phyloP scores from a whole-genome alignment of 2,888 invertebrate genomes.

The Tachina lurida region DNA sequence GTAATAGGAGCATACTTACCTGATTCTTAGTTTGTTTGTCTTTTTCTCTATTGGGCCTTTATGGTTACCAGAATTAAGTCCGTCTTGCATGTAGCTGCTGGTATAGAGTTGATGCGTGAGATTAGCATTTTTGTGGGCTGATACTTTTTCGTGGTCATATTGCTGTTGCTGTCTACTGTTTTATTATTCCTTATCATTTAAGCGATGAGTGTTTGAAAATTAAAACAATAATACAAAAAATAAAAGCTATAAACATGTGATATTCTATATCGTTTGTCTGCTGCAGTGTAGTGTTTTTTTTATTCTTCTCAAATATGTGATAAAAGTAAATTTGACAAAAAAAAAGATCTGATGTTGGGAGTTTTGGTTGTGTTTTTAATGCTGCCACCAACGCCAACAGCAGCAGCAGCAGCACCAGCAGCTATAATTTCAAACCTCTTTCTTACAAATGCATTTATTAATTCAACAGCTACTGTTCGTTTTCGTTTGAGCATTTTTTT shows the following conservation, averaged over 20 bases:
- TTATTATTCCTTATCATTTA: slow-evolving; percentile 17
- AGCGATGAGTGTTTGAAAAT: slow-evolving; percentile 53
- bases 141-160: not conserved
- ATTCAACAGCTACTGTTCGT: slow-evolving; percentile 60
- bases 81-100: not conserved
- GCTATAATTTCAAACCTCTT: slow-evolving; percentile 54
- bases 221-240: slow-evolving; percentile 60
- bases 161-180: not conserved
- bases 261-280: slow-evolving; percentile 51
- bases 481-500: not conserved
- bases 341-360: slow-evolving; percentile 24
- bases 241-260: slow-evolving; percentile 52
- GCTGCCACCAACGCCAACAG: slow-evolving; percentile 9
- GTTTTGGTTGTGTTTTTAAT: slow-evolving; percentile 1
- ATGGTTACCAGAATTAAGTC: slow-evolving; percentile 7
- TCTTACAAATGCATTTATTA: slow-evolving; percentile 38
- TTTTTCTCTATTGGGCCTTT: not conserved
- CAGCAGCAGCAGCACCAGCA: slow-evolving; percentile 27
- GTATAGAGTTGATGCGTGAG: slow-evolving; percentile 51
- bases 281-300: slow-evolving; percentile 1
- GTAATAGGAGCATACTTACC: slow-evolving; percentile 41
- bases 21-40: slow-evolving; percentile 27
- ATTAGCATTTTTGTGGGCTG: slow-evolving; percentile 63
- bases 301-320: slow-evolving; percentile 19
- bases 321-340: slow-evolving; percentile 51